Percentiles rank a stretch among this genome's conserved stretches.
These are phyloP conservation scores for Lipophrys pholis DNA, from an alignment of 2,113 vertebrate species.

Conservation along the genomic window DNA sequence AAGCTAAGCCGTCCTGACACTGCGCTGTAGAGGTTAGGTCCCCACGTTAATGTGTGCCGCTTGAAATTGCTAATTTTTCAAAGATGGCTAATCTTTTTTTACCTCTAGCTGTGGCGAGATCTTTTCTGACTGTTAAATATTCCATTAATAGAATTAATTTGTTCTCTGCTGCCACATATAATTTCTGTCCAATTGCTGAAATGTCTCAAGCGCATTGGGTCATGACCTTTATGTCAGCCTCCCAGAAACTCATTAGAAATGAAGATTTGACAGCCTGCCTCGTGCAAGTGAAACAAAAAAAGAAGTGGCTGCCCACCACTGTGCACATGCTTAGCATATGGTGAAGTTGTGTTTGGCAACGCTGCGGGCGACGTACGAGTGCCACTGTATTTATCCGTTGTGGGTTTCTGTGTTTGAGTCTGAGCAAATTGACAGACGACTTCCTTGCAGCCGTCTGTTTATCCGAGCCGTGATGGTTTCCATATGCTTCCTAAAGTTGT, in stretches of 20 bases:
- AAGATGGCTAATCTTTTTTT: conserved; percentile 73
- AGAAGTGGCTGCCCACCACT: conserved; percentile 12
- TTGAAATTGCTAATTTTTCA: conserved; percentile 78
- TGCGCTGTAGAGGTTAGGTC: conserved; percentile 69
- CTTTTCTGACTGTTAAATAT: conserved; percentile 73
- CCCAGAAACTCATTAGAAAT: conserved; percentile 66
- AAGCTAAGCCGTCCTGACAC: conserved; percentile 77
- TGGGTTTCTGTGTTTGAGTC: conserved; percentile 26
- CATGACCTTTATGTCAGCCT: conserved; percentile 66
- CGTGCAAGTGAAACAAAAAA: not conserved
- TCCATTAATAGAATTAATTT: conserved; percentile 79
- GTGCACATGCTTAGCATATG: conserved; percentile 43
- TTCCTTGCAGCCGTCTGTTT: conserved; percentile 48
- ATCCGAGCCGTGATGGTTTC: conserved; percentile 29
- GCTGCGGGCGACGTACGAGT: conserved; percentile 29
- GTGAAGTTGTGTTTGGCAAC: conserved; percentile 18
- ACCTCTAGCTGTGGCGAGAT: conserved; percentile 74
- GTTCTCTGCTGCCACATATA: conserved; percentile 73
- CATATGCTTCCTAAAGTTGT: conserved; percentile 58
- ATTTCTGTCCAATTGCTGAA: conserved; percentile 71
- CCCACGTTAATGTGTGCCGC: conserved; percentile 72
- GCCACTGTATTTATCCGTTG: conserved; percentile 25
- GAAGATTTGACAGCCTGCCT: conserved; percentile 68
- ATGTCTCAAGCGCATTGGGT: conserved; percentile 58
- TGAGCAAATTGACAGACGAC: conserved; percentile 20